Evolutionary conservation across 2,888 invertebrate species (phyloP).

Genomic region (Phymatocera aterrima): DNA sequence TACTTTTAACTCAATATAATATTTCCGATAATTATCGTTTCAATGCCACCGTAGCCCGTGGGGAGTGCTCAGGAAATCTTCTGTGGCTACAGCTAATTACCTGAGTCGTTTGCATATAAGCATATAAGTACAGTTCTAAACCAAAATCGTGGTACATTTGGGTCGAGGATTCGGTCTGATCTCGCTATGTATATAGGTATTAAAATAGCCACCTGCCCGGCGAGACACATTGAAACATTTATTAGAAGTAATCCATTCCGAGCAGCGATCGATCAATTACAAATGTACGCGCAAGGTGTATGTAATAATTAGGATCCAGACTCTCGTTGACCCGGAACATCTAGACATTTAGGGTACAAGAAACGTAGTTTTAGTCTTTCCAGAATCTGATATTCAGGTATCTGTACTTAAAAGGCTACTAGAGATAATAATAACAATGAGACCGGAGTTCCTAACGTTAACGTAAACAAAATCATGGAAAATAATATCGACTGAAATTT

Average conservation of each 20-base stretch:
- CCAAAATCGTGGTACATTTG: slow-evolving; percentile 6
- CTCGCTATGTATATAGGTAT: neutral
- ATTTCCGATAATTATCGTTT: neutral
- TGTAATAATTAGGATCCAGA: neutral
- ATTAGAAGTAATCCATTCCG: neutral
- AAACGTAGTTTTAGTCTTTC: too few relatives aligned
- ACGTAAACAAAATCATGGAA: too few relatives aligned
- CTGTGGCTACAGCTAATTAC: too few relatives aligned
- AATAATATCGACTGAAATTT: too few relatives aligned
- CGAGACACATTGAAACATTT: slow-evolving; percentile 3
- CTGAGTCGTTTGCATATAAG: neutral
- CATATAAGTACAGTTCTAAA: neutral
- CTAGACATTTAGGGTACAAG: too few relatives aligned
- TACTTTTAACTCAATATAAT: neutral
- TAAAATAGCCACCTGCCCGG: slow-evolving; percentile 1
- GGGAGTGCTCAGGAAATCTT: neutral
- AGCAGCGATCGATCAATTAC: neutral
- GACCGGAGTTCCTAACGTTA: too few relatives aligned
- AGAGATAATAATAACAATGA: too few relatives aligned
- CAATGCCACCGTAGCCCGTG: neutral
- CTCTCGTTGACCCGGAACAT: too few relatives aligned
- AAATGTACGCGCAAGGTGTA: neutral
- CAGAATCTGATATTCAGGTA: too few relatives aligned
- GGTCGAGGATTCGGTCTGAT: neutral
- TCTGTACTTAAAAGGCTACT: too few relatives aligned